Conservation (phyloP, 2,888 invertebrate species). For the Ligdia adustata region DNA sequence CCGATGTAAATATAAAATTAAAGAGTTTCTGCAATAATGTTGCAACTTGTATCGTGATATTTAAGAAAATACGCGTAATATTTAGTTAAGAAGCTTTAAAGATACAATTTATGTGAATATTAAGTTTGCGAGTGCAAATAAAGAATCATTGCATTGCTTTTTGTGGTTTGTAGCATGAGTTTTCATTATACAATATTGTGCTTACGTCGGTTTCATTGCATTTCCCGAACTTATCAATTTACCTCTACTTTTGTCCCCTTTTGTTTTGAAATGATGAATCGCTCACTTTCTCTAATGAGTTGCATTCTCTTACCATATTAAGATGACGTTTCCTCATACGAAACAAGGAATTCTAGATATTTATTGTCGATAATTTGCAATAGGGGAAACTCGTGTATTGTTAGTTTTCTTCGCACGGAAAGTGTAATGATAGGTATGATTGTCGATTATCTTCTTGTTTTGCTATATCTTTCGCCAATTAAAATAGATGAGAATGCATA, state of each 20-base stretch:
- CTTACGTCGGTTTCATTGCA: not conserved
- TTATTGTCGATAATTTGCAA: constrained; percentile 34
- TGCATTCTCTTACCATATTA: constrained; percentile 38
- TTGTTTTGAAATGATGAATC: constrained; percentile 42
- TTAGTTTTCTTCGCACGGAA: constrained; percentile 33
- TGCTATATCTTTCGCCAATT: constrained; percentile 21
- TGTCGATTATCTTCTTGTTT: constrained; percentile 29
- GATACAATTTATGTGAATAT: not conserved
- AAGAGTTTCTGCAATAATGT: constrained; percentile 8
- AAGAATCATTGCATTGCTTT: not conserved
- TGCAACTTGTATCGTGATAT: not conserved
- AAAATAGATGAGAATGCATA: constrained; percentile 21
- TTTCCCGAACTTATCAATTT: constrained; percentile 30
- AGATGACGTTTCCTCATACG: constrained; percentile 29
- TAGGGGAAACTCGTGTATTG: constrained; percentile 31
- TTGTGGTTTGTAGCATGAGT: not conserved
- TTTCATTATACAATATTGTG: constrained; percentile 3
- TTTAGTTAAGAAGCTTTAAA: not conserved
- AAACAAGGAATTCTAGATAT: constrained; percentile 34
- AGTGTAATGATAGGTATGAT: constrained; percentile 27
- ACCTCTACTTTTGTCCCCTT: constrained; percentile 31
- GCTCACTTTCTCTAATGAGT: constrained; percentile 48
- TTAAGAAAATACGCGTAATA: not conserved
- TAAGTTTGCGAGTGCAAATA: not conserved
- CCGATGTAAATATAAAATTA: constrained; percentile 7